Evolutionary conservation across 2,797 vertebrate genomes (phyloP), one percentile per base, ranked within the genome.

Genomic region (Mallotus villosus): DNA sequence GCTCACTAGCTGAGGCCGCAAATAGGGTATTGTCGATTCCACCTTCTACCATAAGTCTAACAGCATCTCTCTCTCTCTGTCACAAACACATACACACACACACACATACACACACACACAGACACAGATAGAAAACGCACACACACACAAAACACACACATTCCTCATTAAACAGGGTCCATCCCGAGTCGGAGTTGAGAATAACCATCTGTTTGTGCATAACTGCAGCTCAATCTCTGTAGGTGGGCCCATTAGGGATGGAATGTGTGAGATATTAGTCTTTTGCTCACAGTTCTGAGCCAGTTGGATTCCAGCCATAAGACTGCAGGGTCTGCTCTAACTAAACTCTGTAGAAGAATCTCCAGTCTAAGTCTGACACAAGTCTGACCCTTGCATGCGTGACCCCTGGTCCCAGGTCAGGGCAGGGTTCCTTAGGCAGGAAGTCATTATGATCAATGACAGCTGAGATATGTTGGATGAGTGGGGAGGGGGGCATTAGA

Each of bases 221-320:
- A 77, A 65, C 78, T 76, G 73, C 79, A 78, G 76, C 73, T 79
- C 76, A 62, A 68, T 82, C 86, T 80, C 82, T 84, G 82, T 90
- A 82, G 87, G 86, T 90, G 86, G 88, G 84, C 84, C 84, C 83
- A 74, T 85, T 86, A 80, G 69, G 78, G 37, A 74, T 77, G 86
- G 81, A 88, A 91, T 88, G 86, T 80, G 77, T 83, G 75, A 84
- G 74, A 85, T 83, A 83, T 88, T 75, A 76, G 79, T 70, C 51
- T 72, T 75, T 78, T 77, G 77, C 81, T 83, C 78, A 79, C 75
- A 77, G 83, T 81, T 85, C 76, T 80, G 71, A 66, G 69, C 60
- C 73, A 27, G n/a, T 71, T 70, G 37, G 74, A 37, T 51, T 29
- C 5, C 63, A 79, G 74, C 70, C 72, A 62, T 66, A 77, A 62